These are phyloP conservation scores for Anoplophora glabripennis DNA, from an alignment of 1,140 invertebrate genomes.

Conservation along the genomic window DNA sequence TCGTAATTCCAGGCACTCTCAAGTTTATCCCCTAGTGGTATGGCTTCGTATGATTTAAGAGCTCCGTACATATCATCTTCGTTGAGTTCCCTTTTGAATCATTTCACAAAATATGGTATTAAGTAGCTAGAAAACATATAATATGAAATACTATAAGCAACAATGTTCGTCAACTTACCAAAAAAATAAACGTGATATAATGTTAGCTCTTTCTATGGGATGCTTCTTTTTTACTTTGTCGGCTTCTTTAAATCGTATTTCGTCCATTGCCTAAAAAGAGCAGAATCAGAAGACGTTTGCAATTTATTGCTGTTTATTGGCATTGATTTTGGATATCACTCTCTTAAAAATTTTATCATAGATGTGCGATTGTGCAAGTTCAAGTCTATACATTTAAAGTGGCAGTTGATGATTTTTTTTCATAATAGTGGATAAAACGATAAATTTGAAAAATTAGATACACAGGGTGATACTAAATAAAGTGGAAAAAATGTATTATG, in stretches of 20 bases:
- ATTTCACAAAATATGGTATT: slow-evolving; percentile 42
- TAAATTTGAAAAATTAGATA: too few species aligned
- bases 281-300: too few species aligned
- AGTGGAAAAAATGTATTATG: too few species aligned
- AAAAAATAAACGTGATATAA: slow-evolving; percentile 52
- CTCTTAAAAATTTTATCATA: too few species aligned
- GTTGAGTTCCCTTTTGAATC: slow-evolving; percentile 30
- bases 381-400: too few species aligned
- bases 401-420: too few species aligned
- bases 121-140: slow-evolving; percentile 42
- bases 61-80: slow-evolving; percentile 36
- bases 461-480: too few species aligned
- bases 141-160: neutral
- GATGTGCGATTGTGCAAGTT: too few species aligned
- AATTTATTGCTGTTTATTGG: too few species aligned
- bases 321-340: too few species aligned
- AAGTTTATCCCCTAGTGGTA: slow-evolving; percentile 55
- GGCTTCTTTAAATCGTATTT: neutral
- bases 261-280: neutral
- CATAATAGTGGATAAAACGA: too few species aligned
- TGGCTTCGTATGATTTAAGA: slow-evolving; percentile 28
- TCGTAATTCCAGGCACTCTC: slow-evolving; percentile 56
- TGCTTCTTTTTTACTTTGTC: slow-evolving; percentile 48
- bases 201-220: slow-evolving; percentile 51
- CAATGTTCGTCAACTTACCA: slow-evolving; percentile 46